Evolutionary conservation across 2,888 invertebrate genomes (phyloP).

Genomic region (Mimas tiliae): DNA sequence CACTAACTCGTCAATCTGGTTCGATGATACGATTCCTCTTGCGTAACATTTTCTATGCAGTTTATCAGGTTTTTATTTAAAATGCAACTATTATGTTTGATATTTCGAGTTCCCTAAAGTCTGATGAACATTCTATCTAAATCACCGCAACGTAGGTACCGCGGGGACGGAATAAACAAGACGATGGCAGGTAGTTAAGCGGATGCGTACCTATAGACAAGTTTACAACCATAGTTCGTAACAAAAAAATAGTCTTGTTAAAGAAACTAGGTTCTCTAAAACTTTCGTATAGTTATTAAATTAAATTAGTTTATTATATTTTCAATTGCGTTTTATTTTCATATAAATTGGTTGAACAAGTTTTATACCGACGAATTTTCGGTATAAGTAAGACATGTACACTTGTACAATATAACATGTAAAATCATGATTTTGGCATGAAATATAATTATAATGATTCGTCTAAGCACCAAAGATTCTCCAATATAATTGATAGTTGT

Average conservation of each 20-base stretch:
- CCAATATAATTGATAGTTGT: background rate
- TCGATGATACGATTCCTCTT: background rate
- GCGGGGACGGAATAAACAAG: background rate
- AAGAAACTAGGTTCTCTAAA: too few relatives aligned
- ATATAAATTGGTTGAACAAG: too few relatives aligned
- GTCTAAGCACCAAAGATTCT: background rate
- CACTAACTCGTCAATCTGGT: slow-evolving; percentile 2
- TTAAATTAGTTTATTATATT: too few relatives aligned
- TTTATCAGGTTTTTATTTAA: background rate
- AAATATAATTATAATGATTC: background rate
- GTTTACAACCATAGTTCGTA: background rate
- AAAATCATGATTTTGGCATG: background rate
- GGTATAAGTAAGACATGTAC: background rate
- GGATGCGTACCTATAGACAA: background rate
- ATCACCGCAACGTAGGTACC: background rate
- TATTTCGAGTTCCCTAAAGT: too few relatives aligned
- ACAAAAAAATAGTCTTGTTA: too few relatives aligned
- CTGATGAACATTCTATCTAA: too few relatives aligned
- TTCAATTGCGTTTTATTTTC: too few relatives aligned
- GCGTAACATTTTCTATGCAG: slow-evolving; percentile 2
- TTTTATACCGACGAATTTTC: too few relatives aligned
- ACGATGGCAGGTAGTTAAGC: slow-evolving; percentile 22
- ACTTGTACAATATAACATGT: background rate
- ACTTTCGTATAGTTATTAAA: too few relatives aligned
- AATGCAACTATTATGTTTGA: too few relatives aligned